Evolutionary conservation across 2,888 invertebrate species (phyloP), one percentile per base, ranked within the genome.

Genomic region (Heliconius sara): DNA sequence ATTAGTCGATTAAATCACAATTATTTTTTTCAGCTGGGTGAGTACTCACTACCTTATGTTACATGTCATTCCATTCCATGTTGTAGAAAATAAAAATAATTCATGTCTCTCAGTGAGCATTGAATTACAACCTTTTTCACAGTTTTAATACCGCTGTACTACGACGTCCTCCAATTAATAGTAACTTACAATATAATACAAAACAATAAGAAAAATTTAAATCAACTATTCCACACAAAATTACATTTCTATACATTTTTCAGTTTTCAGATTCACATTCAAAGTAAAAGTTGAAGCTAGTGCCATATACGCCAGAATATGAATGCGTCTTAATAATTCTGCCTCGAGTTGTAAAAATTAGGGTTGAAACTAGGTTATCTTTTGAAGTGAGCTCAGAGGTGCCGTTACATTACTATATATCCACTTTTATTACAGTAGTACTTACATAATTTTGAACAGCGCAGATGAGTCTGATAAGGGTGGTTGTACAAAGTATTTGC

Each of bases 371-470:
- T 73, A 60, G 73, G 73, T 73, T 73, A 73, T 73, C 73, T 73
- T 73, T 73, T 73, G 34, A 73, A 73, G 73, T 60, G 73, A 73
- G 73, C 73, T 73, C 73, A 60, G 39, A 73, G 73, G 73, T 73
- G 60, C 73, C 73, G 57, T 68, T 68, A 68, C 78, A 74, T 52
- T 68, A 60, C 67, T 74, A 68, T 78, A 73, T 60, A 73, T 27
- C 65, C 27, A 71, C 52, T 57, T 78, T 80, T 75, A 74, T 65
- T 70, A 57, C 25, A 7, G 13, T 27, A 57, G 63, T 39, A 47
- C 60, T 76, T 80, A 72, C 52, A 78, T 78, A 76, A 80, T 79
- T 65, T 73, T 73, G 34, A 73, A 39, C 34, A 34, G 34, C 60
- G 60, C 73, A 73, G 73, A 73, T 73, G 73, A 73, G 52, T 7